Evolutionary conservation across 2,888 invertebrate species (phyloP), one percentile per base, ranked within the genome.

Genomic region (Aphrophora alni): DNA sequence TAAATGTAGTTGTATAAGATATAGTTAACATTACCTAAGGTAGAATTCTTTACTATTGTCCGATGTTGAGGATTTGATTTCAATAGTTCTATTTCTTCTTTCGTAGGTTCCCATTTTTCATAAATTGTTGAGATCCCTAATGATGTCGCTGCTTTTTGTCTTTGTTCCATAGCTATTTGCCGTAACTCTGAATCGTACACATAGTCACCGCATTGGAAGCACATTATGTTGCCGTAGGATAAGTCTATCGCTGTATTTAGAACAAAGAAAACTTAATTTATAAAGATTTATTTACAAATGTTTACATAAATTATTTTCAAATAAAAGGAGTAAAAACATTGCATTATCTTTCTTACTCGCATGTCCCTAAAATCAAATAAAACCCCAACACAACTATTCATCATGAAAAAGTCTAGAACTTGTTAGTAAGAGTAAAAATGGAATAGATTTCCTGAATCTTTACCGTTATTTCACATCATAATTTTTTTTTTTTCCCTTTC

Each of bases 181-280:
- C 90, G 88, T 76, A 91, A 88, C n/a, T 87, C 87, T 83, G 90
- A 89, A 76, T 91, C 87, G 82, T 86, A 86, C 75, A 98, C 94
- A 88, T 97, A 98, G 88, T 98, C 98, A 83, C 93, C 93, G 88
- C 99, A 99, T 86, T 93, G 92, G 87, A 94, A 93, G 88, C 99
- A 99, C 88, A 94, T 94, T 12, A 98, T 91, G 87, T 96, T 95
- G 71, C 98, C 98, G 89, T 95, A 96, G 78, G 92, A 92, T 75
- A 98, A 89, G 87, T 98, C 98, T 85, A 98, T 92, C 81, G 96
- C 95, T 91, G 86, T 33, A 8, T 33, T n/a, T 0, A 87, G 87
- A 82, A 80, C 82, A 70, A 71, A 38, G n/a, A n/a, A n/a, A n/a
- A n/a, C n/a, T n/a, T n/a, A n/a, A 77, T 25, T n/a, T n/a, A n/a